Percentiles rank a stretch among this genome's conserved stretches.
phyloP scores from a whole-genome alignment of 2,888 invertebrate genomes.

The Xestia sexstrigata region DNA sequence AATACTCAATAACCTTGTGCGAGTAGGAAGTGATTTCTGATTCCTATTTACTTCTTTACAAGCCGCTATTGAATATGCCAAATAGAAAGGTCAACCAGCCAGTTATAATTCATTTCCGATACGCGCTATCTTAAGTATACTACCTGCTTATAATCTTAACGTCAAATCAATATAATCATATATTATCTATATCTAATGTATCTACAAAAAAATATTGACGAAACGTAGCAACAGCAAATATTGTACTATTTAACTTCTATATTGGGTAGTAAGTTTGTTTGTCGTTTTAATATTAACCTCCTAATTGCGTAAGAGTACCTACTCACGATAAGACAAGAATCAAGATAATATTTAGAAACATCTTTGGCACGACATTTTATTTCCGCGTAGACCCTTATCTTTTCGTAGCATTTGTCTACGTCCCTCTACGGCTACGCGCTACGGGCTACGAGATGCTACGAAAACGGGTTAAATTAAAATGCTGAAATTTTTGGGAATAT shows the following conservation, averaged over 20 bases:
- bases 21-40: conserved; percentile 76
- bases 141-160: conserved; percentile 61
- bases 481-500: not conserved
- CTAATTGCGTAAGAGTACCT: conserved; percentile 41
- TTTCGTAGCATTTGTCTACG: conserved; percentile 31
- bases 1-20: conserved; percentile 72
- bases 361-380: not conserved
- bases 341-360: conserved; percentile 13
- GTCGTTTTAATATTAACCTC: conserved; percentile 38
- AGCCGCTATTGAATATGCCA: conserved; percentile 73
- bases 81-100: conserved; percentile 78
- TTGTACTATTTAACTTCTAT: conserved; percentile 22
- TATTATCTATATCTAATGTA: conserved; percentile 38
- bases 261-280: conserved; percentile 38
- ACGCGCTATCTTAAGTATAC: conserved; percentile 53
- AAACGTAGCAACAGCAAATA: conserved; percentile 45
- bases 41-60: conserved; percentile 71
- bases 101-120: conserved; percentile 75
- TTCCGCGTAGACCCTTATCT: conserved; percentile 30
- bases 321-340: conserved; percentile 10
- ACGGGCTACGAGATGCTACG: conserved; percentile 48
- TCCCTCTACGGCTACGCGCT: conserved; percentile 28
- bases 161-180: conserved; percentile 51
- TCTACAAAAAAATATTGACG: conserved; percentile 26
- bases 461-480: conserved; percentile 27